Conservation (phyloP, 2,888 invertebrate species). For the Eucriotettix oculatus region DNA sequence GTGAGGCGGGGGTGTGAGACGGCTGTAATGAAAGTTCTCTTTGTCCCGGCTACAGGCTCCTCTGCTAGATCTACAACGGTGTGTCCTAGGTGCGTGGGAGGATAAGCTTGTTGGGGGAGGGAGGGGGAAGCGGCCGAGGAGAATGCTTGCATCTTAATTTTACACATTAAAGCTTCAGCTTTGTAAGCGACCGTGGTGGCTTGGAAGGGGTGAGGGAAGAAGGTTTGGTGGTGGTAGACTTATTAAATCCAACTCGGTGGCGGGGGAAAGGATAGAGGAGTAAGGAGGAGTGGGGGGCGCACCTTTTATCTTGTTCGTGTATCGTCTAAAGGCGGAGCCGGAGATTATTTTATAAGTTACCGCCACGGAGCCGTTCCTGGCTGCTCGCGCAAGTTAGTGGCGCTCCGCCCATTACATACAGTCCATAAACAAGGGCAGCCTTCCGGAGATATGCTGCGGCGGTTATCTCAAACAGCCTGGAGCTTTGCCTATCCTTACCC, state of each 20-base stretch:
- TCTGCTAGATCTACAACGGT: background rate
- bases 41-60: constrained; percentile 1
- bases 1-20: background rate
- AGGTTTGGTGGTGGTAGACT: background rate
- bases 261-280: background rate
- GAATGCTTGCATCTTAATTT: constrained; percentile 12
- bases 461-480: background rate
- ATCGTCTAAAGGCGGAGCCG: background rate
- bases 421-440: background rate
- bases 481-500: no score
- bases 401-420: background rate
- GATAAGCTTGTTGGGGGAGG: background rate
- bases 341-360: background rate
- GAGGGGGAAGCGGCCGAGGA: constrained; percentile 1
- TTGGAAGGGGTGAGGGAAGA: background rate
- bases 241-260: constrained; percentile 7
- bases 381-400: background rate
- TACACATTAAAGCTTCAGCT: constrained; percentile 9
- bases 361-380: background rate
- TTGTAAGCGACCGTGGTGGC: background rate
- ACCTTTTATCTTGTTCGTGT: background rate
- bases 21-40: constrained; percentile 7
- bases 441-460: background rate
- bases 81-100: constrained; percentile 3
- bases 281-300: background rate